Percentiles rank a stretch among this genome's conserved stretches.
These are phyloP conservation scores for Paraplagusia blochii DNA, from an alignment of 2,113 vertebrate species.

Conservation along the genomic window DNA sequence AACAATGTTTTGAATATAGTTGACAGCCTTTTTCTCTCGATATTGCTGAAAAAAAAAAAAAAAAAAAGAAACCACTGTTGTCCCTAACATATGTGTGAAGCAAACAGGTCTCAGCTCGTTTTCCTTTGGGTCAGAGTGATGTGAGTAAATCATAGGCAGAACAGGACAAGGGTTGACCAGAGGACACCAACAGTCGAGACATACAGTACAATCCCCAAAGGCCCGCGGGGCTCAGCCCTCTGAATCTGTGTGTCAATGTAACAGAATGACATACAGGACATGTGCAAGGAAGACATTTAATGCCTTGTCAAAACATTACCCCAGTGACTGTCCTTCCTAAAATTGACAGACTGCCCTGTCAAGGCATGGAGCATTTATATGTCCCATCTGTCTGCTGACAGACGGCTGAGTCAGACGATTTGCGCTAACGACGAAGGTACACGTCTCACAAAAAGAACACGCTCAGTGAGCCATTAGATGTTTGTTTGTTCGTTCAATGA, in stretches of 20 bases:
- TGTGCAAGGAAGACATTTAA: constrained; percentile 73
- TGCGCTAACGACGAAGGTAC: constrained; percentile 50
- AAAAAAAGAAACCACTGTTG: too few relatives aligned
- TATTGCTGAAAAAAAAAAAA: too few relatives aligned
- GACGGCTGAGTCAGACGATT: constrained; percentile 63
- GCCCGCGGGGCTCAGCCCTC: constrained; percentile 64
- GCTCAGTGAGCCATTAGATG: constrained; percentile 55
- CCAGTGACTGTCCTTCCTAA: constrained; percentile 72
- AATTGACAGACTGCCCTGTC: constrained; percentile 75
- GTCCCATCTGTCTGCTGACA: constrained; percentile 72
- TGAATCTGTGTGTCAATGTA: constrained; percentile 68
- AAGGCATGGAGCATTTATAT: constrained; percentile 65
- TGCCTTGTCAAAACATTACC: constrained; percentile 76
- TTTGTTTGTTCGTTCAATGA: constrained; percentile 47
- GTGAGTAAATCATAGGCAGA: constrained; percentile 19
- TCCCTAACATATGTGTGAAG: too few relatives aligned
- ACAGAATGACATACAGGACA: constrained; percentile 64
- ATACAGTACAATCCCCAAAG: constrained; percentile 36
- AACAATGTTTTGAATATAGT: too few relatives aligned
- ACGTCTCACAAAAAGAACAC: constrained; percentile 39
- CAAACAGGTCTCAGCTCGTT: too few relatives aligned
- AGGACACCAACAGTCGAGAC: constrained; percentile 39
- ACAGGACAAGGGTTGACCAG: constrained; percentile 29
- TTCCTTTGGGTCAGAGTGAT: constrained; percentile 1
- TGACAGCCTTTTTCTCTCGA: too few relatives aligned